Percentiles rank a stretch among this genome's conserved stretches.
Evolutionary conservation across 2,797 vertebrate species (phyloP).

Genomic region (Antrozous pallidus): DNA sequence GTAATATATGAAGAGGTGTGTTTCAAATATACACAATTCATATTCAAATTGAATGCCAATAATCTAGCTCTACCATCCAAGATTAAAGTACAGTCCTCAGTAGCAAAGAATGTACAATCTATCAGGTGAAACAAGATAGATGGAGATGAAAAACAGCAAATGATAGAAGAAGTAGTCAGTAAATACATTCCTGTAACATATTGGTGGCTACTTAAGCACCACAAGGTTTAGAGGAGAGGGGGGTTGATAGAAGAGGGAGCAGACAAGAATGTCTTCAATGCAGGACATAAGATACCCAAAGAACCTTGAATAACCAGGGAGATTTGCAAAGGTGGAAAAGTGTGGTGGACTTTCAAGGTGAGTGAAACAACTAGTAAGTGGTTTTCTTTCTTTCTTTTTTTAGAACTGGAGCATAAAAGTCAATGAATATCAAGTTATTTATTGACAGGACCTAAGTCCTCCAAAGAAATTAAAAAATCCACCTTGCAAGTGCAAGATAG

Average conservation of each 20-base stretch:
- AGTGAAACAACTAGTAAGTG: background rate
- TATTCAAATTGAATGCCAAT: background rate
- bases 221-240: background rate
- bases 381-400: background rate
- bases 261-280: background rate
- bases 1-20: background rate
- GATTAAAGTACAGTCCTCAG: background rate
- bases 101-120: background rate
- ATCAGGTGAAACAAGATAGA: background rate
- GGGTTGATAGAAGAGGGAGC: background rate
- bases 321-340: background rate
- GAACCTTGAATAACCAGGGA: background rate
- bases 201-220: background rate
- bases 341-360: background rate
- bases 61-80: background rate
- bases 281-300: background rate
- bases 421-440: background rate
- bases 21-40: background rate
- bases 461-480: background rate
- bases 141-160: background rate
- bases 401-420: background rate
- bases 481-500: background rate
- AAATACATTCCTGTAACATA: background rate
- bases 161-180: background rate
- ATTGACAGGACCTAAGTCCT: background rate